Evolutionary conservation across 2,888 invertebrate genomes (phyloP).

Genomic region (Ormyrus thymus): DNA sequence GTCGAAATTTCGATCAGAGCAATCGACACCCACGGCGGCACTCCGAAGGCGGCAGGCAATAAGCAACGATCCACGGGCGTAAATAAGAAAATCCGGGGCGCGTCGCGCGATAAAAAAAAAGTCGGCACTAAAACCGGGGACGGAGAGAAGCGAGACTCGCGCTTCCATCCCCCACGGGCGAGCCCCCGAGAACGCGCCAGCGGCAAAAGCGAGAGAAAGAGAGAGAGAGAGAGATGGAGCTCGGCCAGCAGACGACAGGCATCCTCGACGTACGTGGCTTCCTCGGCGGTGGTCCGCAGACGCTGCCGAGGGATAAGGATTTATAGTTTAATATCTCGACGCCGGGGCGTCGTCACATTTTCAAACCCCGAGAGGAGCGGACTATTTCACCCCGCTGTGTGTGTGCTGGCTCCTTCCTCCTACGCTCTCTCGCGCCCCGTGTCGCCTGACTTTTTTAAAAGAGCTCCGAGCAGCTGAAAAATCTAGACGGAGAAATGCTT

Average conservation of each 20-base stretch:
- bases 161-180: too few species aligned
- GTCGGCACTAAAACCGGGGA: background rate
- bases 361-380: conserved; percentile 62
- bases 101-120: conserved; percentile 6
- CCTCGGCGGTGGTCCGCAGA: conserved; percentile 64
- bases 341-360: conserved; percentile 60
- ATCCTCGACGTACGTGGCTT: conserved; percentile 59
- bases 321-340: conserved; percentile 75
- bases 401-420: too few species aligned
- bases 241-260: conserved; percentile 36
- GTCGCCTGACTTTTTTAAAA: too few species aligned
- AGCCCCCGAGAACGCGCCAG: background rate
- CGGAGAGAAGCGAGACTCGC: background rate
- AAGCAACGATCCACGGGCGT: conserved; percentile 18
- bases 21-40: too few species aligned
- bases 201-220: background rate
- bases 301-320: conserved; percentile 72
- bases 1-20: too few species aligned
- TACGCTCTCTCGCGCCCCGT: too few species aligned
- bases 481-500: too few species aligned
- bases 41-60: background rate
- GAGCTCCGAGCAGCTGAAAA: too few species aligned
- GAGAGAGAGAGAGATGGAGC: conserved; percentile 56
- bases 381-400: conserved; percentile 56
- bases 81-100: conserved; percentile 46